Conservation (phyloP, 2,888 invertebrate species). For the Ectemnius cavifrons region DNA sequence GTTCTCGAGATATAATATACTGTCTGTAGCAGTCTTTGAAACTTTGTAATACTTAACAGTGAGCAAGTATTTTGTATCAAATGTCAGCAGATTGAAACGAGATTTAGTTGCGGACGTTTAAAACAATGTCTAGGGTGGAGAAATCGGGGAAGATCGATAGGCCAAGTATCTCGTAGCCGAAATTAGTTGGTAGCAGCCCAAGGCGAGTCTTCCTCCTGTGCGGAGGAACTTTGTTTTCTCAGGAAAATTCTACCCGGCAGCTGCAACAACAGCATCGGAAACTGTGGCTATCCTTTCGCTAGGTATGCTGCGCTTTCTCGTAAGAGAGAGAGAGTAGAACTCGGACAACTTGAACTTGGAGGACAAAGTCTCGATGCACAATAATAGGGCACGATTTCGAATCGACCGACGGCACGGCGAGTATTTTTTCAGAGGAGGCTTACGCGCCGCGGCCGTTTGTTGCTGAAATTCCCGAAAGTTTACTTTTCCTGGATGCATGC, state of each 20-base stretch:
- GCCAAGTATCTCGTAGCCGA: too few species aligned
- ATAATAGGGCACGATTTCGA: slow-evolving; percentile 38
- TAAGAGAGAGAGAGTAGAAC: slow-evolving; percentile 34
- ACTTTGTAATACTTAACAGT: too few species aligned
- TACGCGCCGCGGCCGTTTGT: slow-evolving; percentile 9
- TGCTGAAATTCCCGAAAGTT: slow-evolving; percentile 49
- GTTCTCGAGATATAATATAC: slow-evolving; percentile 10
- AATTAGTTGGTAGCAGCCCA: too few species aligned
- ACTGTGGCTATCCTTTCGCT: slow-evolving; percentile 55
- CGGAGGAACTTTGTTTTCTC: slow-evolving; percentile 63
- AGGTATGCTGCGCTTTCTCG: slow-evolving; percentile 44
- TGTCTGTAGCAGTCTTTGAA: too few species aligned
- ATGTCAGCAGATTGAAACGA: too few species aligned
- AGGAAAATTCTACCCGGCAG: slow-evolving; percentile 60
- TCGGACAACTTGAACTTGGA: slow-evolving; percentile 37
- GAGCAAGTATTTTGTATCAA: too few species aligned
- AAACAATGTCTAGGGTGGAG: too few species aligned
- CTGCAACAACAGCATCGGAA: slow-evolving; percentile 61
- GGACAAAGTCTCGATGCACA: slow-evolving; percentile 53
- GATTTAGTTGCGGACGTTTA: too few species aligned
- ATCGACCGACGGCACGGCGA: slow-evolving; percentile 29
- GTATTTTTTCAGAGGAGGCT: slow-evolving; percentile 30
- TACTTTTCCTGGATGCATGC: slow-evolving; percentile 30
- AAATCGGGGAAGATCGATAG: too few species aligned
- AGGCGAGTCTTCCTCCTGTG: too few species aligned